Evolutionary conservation across 2,888 invertebrate genomes (phyloP), one percentile per base, ranked within the genome.

Genomic region (Timema podura): DNA sequence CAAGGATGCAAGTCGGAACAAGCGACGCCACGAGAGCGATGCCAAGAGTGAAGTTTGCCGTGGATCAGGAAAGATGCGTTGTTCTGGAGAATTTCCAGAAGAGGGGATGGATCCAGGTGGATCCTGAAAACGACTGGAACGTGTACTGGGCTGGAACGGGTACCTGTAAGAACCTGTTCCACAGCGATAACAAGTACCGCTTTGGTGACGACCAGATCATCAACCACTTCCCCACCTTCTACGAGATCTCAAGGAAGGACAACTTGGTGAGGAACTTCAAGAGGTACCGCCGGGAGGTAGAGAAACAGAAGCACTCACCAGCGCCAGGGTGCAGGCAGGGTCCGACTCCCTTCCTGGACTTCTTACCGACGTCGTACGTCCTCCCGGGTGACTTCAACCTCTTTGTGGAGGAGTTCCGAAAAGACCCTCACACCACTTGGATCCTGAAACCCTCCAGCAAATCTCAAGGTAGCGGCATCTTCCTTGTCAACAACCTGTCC

Each of bases 391-490:
- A 98, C 82, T 98, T 98, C 81, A 97, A 96, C 80, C 90, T 96
- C 88, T 97, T 98, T 81, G 96, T 96, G 1, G 96, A 97, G 79
- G 96, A 97, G 79, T 98, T 96, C 80, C 86, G 96, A 68, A 96
- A 95, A 82, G 92, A 91, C 74, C 96, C 96, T 0, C 92, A 93
- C 79, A 93, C 93, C 76, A 97, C 96, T 0, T 98, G 97, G 97
- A 98, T 98, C 74, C 95, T 97, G 91, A 97, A 98, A 80, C 97
- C 97, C 0, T 95, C 96, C 80, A 96, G 96, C 47, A 93, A 96
- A 83, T 96, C 96, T 0, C 93, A 93, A 80, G 94, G 94, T 1
- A 89, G 92, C n/a, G 97, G 97, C 54, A 97, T 98, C 78, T 96
- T 96, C 80, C 85, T 97, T 70, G 95, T 98, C 76, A 97, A 97